A percentile compares a stretch with the other conserved stretches of the same genome.
Conservation (phyloP, 2,113 vertebrate genomes). For the Lathamus discolor region DNA sequence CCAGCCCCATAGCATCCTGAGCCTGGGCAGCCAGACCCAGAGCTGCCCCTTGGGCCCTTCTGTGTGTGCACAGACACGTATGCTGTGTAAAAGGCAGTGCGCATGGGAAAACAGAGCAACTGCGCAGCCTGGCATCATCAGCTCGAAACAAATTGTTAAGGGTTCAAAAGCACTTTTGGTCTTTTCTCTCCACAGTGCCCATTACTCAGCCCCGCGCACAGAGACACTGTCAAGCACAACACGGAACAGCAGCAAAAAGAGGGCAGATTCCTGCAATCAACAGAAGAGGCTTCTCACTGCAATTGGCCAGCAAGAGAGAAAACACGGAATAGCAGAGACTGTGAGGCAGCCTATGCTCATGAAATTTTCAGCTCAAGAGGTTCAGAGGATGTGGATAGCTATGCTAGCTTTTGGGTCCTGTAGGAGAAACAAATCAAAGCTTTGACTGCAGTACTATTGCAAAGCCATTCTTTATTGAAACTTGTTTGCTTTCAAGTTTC, state of each 20-base stretch:
- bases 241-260: neutral
- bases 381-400: neutral
- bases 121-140: neutral
- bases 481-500: accelerated
- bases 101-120: neutral
- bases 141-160: accelerated
- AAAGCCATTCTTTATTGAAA: neutral
- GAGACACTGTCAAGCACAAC: neutral
- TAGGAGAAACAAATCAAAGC: neutral
- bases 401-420: accelerated
- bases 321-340: neutral
- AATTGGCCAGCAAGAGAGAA: neutral
- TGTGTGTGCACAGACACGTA: accelerated
- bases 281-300: neutral
- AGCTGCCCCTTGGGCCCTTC: neutral
- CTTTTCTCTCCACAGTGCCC: neutral
- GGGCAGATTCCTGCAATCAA: neutral
- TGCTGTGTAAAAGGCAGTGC: accelerated
- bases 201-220: accelerated
- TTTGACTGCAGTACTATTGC: accelerated
- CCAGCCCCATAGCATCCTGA: accelerated
- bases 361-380: neutral
- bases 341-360: neutral
- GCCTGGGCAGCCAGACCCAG: neutral
- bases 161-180: neutral